phyloP scores from a whole-genome alignment of 2,797 vertebrate species.

The Spondyliosoma cantharus region DNA sequence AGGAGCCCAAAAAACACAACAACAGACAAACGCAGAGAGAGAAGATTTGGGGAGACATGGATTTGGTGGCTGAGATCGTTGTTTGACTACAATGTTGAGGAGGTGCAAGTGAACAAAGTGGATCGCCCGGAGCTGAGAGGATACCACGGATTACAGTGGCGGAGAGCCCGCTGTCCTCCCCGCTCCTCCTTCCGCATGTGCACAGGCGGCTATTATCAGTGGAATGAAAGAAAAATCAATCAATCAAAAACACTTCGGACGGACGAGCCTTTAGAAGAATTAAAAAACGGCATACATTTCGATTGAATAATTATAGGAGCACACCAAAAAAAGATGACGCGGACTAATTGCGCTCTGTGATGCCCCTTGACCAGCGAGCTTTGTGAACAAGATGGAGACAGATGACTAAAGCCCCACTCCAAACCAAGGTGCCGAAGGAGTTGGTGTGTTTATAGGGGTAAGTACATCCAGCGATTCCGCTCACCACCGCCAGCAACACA shows the following conservation, averaged over 20 bases:
- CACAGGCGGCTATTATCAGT: background rate
- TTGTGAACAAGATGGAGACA: too few species aligned
- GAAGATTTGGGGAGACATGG: conserved; percentile 54
- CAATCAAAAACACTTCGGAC: background rate
- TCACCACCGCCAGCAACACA: too few species aligned
- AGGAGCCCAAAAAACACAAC: conserved; percentile 36
- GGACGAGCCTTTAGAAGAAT: background rate
- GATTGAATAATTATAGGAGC: too few species aligned
- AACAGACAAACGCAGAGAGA: conserved; percentile 45
- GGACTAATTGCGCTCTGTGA: too few species aligned
- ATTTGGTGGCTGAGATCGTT: conserved; percentile 64
- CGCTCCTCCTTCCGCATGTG: conserved; percentile 10
- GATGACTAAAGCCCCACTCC: too few species aligned
- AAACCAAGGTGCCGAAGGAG: too few species aligned
- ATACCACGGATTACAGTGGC: conserved; percentile 58
- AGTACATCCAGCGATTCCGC: too few species aligned
- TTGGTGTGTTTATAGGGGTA: too few species aligned
- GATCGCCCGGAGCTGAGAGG: conserved; percentile 49
- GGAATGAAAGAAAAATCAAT: conserved; percentile 14
- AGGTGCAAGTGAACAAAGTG: conserved; percentile 43
- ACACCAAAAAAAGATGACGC: background rate
- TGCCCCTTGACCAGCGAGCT: too few species aligned
- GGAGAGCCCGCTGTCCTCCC: conserved; percentile 24
- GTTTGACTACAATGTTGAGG: conserved; percentile 57
- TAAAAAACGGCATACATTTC: background rate